Conservation (phyloP, 2,113 vertebrate species). For the Mormyrus iriodes region DNA sequence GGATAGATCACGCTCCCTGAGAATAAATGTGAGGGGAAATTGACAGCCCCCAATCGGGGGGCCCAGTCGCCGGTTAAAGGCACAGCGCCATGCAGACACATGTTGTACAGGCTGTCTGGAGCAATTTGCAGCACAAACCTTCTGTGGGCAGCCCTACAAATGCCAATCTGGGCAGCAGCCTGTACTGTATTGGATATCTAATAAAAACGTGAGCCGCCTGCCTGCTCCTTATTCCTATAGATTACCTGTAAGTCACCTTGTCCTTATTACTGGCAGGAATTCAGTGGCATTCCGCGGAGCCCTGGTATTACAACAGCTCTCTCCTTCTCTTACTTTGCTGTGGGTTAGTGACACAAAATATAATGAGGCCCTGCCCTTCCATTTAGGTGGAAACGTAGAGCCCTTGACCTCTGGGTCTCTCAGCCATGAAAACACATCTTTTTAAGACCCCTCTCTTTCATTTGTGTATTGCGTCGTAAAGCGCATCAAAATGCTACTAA, state of each 20-base stretch:
- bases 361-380: slow-evolving; percentile 15
- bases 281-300: slow-evolving; percentile 54
- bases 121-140: slow-evolving; percentile 51
- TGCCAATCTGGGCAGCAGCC: slow-evolving; percentile 50
- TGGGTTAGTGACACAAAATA: slow-evolving; percentile 15
- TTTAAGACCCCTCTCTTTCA: slow-evolving; percentile 1
- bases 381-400: slow-evolving; percentile 16
- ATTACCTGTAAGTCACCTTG: slow-evolving; percentile 72
- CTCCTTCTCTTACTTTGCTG: slow-evolving; percentile 33
- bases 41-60: slow-evolving; percentile 70
- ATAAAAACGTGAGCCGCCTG: slow-evolving; percentile 61
- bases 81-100: slow-evolving; percentile 43
- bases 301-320: slow-evolving; percentile 46
- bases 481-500: background rate
- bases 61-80: slow-evolving; percentile 53
- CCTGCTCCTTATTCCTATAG: slow-evolving; percentile 66
- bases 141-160: slow-evolving; percentile 48
- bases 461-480: slow-evolving; percentile 7
- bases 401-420: slow-evolving; percentile 3
- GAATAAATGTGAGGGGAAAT: slow-evolving; percentile 75
- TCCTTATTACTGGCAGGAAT: slow-evolving; percentile 57
- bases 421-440: background rate
- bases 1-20: slow-evolving; percentile 78
- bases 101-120: slow-evolving; percentile 58
- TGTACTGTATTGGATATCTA: slow-evolving; percentile 63